Percentiles rank a stretch among this genome's conserved stretches.
These are phyloP conservation scores for Thereva nobilitata DNA, from an alignment of 2,888 invertebrate genomes.

Conservation along the genomic window DNA sequence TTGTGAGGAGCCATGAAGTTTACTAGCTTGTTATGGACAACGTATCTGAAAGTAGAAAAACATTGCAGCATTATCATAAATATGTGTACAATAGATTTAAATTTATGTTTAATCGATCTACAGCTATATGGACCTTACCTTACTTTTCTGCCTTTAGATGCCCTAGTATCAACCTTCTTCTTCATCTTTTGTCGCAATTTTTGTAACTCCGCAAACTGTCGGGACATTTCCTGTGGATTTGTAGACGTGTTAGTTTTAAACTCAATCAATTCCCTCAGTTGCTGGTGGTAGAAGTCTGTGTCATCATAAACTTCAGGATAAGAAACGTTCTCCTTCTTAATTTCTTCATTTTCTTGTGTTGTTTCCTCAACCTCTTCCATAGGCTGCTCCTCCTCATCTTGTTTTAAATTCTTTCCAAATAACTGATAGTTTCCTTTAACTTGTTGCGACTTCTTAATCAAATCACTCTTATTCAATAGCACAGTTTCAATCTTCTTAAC, in stretches of 20 bases:
- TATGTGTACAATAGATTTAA: no score
- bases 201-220: constrained; percentile 91
- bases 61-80: not conserved
- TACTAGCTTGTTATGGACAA: constrained; percentile 81
- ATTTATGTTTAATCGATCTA: not conserved
- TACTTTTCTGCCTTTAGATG: constrained; percentile 91
- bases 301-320: constrained; percentile 92
- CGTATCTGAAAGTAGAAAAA: constrained; percentile 60
- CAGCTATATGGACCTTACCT: constrained; percentile 55
- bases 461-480: constrained; percentile 73
- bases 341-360: constrained; percentile 52
- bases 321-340: constrained; percentile 61
- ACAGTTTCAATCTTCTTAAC: constrained; percentile 82
- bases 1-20: constrained; percentile 89
- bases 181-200: constrained; percentile 91
- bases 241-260: constrained; percentile 81
- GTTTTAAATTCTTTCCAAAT: constrained; percentile 55
- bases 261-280: constrained; percentile 89
- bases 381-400: constrained; percentile 44
- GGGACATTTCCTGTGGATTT: constrained; percentile 82
- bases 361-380: constrained; percentile 48
- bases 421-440: constrained; percentile 75
- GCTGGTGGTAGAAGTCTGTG: constrained; percentile 94
- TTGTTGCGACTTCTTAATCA: constrained; percentile 78
- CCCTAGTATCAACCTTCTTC: constrained; percentile 87